A percentile compares a stretch with the other conserved stretches of the same genome.
Conservation (phyloP, 1,140 invertebrate species). For the Hypothenemus hampei region DNA sequence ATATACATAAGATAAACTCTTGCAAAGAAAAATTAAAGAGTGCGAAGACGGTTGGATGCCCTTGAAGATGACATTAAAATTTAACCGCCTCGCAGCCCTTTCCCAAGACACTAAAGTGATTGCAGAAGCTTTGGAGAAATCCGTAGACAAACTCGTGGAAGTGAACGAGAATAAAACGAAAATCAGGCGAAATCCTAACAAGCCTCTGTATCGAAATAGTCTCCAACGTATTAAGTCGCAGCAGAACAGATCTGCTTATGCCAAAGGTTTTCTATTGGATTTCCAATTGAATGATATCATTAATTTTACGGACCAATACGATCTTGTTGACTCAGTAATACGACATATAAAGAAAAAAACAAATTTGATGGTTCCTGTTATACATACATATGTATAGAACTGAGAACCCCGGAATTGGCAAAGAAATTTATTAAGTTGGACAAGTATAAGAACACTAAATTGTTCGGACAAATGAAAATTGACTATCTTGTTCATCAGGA, state of each 20-base stretch:
- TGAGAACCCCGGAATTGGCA: slow-evolving; percentile 68
- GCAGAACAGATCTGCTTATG: slow-evolving; percentile 72
- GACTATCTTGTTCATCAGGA: slow-evolving; percentile 69
- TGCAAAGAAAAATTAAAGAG: slow-evolving; percentile 74
- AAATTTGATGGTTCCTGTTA: slow-evolving; percentile 89
- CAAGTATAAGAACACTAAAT: slow-evolving; percentile 67
- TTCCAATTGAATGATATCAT: slow-evolving; percentile 66
- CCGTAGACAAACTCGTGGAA: slow-evolving; percentile 69
- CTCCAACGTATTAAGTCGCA: slow-evolving; percentile 77
- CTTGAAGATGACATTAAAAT: slow-evolving; percentile 76
- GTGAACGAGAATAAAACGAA: slow-evolving; percentile 77
- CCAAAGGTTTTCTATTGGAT: slow-evolving; percentile 82
- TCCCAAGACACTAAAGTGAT: slow-evolving; percentile 67
- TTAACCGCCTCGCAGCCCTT: slow-evolving; percentile 77
- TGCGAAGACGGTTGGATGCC: slow-evolving; percentile 90
- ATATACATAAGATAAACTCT: slow-evolving; percentile 82
- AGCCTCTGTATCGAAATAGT: slow-evolving; percentile 79
- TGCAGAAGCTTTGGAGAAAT: slow-evolving; percentile 67
- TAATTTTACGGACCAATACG: slow-evolving; percentile 66
- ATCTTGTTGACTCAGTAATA: slow-evolving; percentile 69
- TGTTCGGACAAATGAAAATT: slow-evolving; percentile 66
- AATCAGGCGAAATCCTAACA: slow-evolving; percentile 68
- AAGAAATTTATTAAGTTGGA: slow-evolving; percentile 59
- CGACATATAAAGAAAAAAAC: slow-evolving; percentile 62
- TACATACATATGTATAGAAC: too few relatives aligned